Evolutionary conservation across 2,113 vertebrate genomes (phyloP).

Genomic region (Oncorhynchus mykiss): DNA sequence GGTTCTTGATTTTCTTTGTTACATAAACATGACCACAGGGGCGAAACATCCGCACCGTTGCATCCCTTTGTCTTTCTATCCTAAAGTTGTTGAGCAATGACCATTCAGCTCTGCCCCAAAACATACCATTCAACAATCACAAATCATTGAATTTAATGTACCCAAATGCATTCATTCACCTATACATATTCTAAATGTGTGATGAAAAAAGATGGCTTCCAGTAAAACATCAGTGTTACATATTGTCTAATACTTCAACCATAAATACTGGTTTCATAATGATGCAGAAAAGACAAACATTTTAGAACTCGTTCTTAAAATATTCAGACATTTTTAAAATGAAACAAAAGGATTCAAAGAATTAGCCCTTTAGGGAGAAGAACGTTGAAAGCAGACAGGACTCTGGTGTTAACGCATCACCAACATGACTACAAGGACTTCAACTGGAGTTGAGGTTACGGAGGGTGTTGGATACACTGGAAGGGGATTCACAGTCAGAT

Average conservation of each 20-base stretch:
- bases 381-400: conserved; percentile 65
- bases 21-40: neutral
- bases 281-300: conserved; percentile 30
- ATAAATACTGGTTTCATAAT: conserved; percentile 8
- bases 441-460: conserved; percentile 4
- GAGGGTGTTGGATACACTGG: conserved; percentile 22
- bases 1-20: neutral
- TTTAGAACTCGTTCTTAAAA: conserved; percentile 24
- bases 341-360: conserved; percentile 46
- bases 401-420: conserved; percentile 56
- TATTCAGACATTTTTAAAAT: conserved; percentile 37
- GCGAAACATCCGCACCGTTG: neutral
- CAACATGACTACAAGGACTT: conserved; percentile 18
- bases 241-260: conserved; percentile 37
- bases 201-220: neutral
- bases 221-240: conserved; percentile 32
- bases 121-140: conserved; percentile 16
- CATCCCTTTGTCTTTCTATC: neutral
- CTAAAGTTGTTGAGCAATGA: neutral
- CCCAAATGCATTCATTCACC: conserved; percentile 17
- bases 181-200: conserved; percentile 37
- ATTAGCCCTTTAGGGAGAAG: conserved; percentile 81
- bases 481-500: neutral
- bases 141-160: conserved; percentile 24
- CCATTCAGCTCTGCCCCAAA: neutral